Evolutionary conservation across 2,113 vertebrate species (phyloP).

Genomic region (Erythrolamprus reginae): DNA sequence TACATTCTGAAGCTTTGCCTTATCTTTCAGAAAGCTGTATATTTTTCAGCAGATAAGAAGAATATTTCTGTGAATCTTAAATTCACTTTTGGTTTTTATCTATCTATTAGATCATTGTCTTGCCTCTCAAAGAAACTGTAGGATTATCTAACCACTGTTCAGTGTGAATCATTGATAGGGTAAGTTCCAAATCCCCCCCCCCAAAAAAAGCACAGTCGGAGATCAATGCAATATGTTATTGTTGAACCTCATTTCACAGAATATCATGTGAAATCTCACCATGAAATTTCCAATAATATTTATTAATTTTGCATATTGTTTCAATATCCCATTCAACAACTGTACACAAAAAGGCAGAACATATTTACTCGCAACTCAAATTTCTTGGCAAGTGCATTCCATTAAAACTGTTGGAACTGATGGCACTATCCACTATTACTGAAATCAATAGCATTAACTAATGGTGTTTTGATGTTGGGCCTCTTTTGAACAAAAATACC

Average conservation of each 20-base stretch:
- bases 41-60: not conserved
- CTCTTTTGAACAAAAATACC: not conserved
- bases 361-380: not conserved
- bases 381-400: not conserved
- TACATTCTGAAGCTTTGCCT: not conserved
- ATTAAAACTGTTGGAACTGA: not conserved
- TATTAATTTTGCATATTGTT: not conserved
- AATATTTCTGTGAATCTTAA: not conserved
- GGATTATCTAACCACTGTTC: not conserved
- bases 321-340: not conserved
- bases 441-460: not conserved
- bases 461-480: not conserved
- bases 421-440: not conserved
- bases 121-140: not conserved
- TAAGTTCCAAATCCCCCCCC: not conserved
- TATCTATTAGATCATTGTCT: not conserved
- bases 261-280: not conserved
- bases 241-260: constrained; percentile 27
- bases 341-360: not conserved
- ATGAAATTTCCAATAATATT: constrained; percentile 1
- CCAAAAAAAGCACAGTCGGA: constrained; percentile 2
- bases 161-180: not conserved
- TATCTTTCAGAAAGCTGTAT: not conserved
- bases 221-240: constrained; percentile 27
- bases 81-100: not conserved